These are phyloP conservation scores for Mustelus asterias DNA, from an alignment of 2,113 vertebrate species.

Conservation along the genomic window DNA sequence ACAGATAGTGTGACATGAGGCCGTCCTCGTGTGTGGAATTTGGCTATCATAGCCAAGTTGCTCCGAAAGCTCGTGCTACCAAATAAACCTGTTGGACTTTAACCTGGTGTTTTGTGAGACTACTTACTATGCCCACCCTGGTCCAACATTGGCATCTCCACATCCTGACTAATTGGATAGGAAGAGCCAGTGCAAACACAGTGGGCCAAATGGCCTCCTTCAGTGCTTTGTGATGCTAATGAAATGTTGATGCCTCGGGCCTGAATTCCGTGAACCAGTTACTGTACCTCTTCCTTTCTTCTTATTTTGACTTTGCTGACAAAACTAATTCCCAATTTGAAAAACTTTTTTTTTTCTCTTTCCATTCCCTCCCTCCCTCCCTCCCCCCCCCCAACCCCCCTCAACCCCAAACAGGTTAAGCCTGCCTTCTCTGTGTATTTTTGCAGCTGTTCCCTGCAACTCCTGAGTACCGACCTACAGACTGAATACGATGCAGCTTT, in stretches of 20 bases:
- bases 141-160: too few relatives aligned
- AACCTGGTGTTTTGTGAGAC: too few relatives aligned
- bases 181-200: not conserved
- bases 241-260: not conserved
- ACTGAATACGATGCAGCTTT: slow-evolving; percentile 49
- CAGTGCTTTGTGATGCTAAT: not conserved
- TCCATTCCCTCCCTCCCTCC: not conserved
- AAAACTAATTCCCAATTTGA: not conserved
- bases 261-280: not conserved
- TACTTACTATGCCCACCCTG: too few relatives aligned
- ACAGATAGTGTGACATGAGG: too few relatives aligned
- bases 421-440: slow-evolving; percentile 48
- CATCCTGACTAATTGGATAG: not conserved
- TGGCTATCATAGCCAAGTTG: too few relatives aligned
- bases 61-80: too few relatives aligned
- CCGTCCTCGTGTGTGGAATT: too few relatives aligned
- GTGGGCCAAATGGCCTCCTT: not conserved
- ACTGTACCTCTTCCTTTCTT: not conserved
- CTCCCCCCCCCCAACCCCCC: too few relatives aligned
- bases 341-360: slow-evolving; percentile 17
- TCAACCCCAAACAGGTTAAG: slow-evolving; percentile 39
- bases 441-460: slow-evolving; percentile 23
- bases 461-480: slow-evolving; percentile 48
- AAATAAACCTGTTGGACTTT: too few relatives aligned
- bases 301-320: slow-evolving; percentile 39